Percentiles rank a stretch among this genome's conserved stretches.
These are phyloP conservation scores for Galbula dea DNA, from an alignment of 2,113 vertebrate species.

Conservation along the genomic window DNA sequence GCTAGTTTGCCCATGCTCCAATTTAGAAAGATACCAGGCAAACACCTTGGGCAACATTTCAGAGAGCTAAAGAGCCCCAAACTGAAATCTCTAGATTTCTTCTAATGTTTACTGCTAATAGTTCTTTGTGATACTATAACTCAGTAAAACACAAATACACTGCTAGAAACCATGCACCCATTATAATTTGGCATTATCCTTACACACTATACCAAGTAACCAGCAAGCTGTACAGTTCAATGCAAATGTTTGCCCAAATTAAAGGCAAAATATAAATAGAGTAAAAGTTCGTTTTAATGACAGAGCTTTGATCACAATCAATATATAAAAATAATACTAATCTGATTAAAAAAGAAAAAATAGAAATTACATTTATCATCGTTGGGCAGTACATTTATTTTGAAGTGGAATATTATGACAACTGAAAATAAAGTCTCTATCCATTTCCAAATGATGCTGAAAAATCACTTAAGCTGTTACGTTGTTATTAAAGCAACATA, in stretches of 20 bases:
- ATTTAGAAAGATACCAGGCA: background rate
- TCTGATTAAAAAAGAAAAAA: background rate
- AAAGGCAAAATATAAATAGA: background rate
- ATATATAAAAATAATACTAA: background rate
- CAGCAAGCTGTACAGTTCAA: background rate
- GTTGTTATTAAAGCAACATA: slow-evolving; percentile 10
- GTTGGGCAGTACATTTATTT: slow-evolving; percentile 10
- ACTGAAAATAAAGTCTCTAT: slow-evolving; percentile 28
- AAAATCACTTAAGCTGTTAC: slow-evolving; percentile 35
- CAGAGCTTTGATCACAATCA: background rate
- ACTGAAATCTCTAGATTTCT: background rate
- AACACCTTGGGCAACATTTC: background rate
- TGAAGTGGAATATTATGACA: slow-evolving; percentile 29
- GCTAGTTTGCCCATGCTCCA: background rate
- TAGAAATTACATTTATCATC: background rate
- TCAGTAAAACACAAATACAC: background rate
- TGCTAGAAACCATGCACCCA: background rate
- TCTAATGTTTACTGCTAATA: background rate
- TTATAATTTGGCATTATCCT: background rate
- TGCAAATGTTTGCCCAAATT: background rate
- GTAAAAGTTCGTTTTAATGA: background rate
- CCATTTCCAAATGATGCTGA: slow-evolving; percentile 25
- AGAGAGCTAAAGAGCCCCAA: background rate
- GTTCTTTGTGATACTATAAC: background rate
- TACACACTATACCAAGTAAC: background rate